These are phyloP conservation scores for Synodontis membranacea DNA, from an alignment of 2,113 vertebrate species.

Conservation along the genomic window DNA sequence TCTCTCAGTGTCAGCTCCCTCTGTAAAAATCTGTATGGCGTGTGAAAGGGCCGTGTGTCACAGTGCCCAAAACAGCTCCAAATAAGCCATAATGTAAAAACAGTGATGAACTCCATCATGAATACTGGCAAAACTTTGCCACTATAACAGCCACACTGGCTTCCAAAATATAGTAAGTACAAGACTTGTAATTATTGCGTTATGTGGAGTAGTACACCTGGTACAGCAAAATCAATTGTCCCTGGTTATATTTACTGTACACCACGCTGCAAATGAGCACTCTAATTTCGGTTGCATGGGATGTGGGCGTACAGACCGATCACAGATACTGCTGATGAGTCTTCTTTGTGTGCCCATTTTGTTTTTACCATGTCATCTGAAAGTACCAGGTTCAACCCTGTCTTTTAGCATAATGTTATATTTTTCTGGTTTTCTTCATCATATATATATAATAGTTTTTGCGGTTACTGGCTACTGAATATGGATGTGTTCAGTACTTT, in stretches of 20 bases:
- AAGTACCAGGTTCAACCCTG: neutral
- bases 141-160: neutral
- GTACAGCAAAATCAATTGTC: conserved; percentile 8
- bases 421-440: neutral
- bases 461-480: neutral
- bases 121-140: neutral
- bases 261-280: conserved; percentile 1
- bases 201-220: conserved; percentile 13
- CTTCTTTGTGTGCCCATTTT: neutral
- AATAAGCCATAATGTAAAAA: too few relatives aligned
- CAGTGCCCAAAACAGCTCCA: too few relatives aligned
- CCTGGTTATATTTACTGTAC: neutral
- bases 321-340: neutral
- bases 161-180: conserved; percentile 21
- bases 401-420: neutral
- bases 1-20: too few relatives aligned
- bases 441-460: neutral
- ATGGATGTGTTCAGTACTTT: neutral
- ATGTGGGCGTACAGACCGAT: neutral
- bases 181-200: conserved; percentile 25
- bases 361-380: neutral
- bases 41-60: too few relatives aligned
- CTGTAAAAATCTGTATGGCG: too few relatives aligned
- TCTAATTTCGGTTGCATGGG: neutral
- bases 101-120: too few relatives aligned